phyloP scores from a whole-genome alignment of 2,797 vertebrate genomes.

The Glossophaga mutica region DNA sequence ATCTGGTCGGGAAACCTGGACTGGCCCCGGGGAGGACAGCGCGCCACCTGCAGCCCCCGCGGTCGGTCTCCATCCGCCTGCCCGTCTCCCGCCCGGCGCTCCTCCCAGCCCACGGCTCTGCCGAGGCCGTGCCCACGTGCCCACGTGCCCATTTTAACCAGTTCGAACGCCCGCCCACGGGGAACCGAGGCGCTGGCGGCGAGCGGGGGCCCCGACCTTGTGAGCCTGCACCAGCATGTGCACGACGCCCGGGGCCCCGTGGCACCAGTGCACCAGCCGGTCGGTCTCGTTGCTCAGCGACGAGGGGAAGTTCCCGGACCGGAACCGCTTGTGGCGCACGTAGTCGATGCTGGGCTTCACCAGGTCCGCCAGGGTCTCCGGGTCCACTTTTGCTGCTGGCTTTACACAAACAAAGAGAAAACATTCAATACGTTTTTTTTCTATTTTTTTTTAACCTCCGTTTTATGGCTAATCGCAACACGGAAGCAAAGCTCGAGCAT shows the following conservation, averaged over 20 bases:
- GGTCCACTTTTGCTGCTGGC: slow-evolving; percentile 89
- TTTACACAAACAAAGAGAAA: slow-evolving; percentile 69
- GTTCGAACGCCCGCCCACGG: neutral
- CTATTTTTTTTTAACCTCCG: neutral
- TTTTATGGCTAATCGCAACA: neutral
- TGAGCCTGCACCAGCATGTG: slow-evolving; percentile 93
- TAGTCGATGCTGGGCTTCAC: slow-evolving; percentile 96
- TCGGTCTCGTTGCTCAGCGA: slow-evolving; percentile 97
- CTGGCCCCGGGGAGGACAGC: too few relatives aligned
- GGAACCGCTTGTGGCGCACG: slow-evolving; percentile 94
- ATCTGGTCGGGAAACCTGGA: too few relatives aligned
- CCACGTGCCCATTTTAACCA: neutral
- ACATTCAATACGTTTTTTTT: neutral
- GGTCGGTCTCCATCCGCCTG: neutral
- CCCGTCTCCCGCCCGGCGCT: neutral
- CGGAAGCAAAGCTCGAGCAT: neutral
- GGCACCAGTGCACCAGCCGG: slow-evolving; percentile 97
- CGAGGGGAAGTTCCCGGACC: slow-evolving; percentile 96
- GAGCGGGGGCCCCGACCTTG: slow-evolving; percentile 82
- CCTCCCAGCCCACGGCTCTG: neutral
- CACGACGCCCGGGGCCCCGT: slow-evolving; percentile 93
- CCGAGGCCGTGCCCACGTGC: neutral
- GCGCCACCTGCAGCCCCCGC: too few relatives aligned
- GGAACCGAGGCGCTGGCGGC: accelerated
- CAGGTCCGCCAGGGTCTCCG: slow-evolving; percentile 88